These are phyloP conservation scores for Pegea sp. DNA, from an alignment of 23 tunicate genomes.

Conservation along the genomic window DNA sequence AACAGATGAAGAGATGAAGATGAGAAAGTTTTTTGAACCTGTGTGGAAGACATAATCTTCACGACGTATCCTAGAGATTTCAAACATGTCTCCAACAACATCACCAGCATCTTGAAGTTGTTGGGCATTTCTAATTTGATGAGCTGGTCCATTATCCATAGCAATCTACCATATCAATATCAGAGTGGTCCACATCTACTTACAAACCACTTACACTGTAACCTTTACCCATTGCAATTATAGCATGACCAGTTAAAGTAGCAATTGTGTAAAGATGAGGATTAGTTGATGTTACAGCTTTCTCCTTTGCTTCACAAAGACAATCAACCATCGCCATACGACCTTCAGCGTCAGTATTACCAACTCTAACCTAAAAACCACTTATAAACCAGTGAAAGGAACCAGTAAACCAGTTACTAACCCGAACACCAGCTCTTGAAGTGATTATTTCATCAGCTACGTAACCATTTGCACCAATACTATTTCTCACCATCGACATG, in stretches of 20 bases:
- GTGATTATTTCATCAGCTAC: constrained; percentile 95
- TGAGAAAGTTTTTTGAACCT: constrained; percentile 7
- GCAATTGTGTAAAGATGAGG: constrained; percentile 95
- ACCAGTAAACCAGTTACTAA: constrained; percentile 2
- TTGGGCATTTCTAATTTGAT: constrained; percentile 11
- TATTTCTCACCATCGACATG: constrained; percentile 98
- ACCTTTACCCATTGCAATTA: constrained; percentile 84
- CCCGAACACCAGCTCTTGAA: constrained; percentile 72
- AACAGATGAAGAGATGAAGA: neutral
- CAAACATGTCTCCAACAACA: constrained; percentile 80
- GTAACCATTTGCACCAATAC: constrained; percentile 86
- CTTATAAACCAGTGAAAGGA: neutral
- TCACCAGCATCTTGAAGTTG: constrained; percentile 68
- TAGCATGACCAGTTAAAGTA: constrained; percentile 92
- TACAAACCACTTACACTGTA: constrained; percentile 19
- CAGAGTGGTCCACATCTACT: neutral
- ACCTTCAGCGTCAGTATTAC: constrained; percentile 99
- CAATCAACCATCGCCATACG: constrained; percentile 99
- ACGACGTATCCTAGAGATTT: constrained; percentile 56
- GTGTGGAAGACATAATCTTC: constrained; percentile 90
- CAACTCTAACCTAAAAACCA: constrained; percentile 98
- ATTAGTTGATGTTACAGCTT: constrained; percentile 42
- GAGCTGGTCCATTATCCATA: constrained; percentile 89
- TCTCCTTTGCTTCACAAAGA: constrained; percentile 82
- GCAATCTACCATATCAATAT: constrained; percentile 24